Evolutionary conservation across 2,113 vertebrate species (phyloP), one percentile per base, ranked within the genome.

Genomic region (Myanophis thanlyinensis): DNA sequence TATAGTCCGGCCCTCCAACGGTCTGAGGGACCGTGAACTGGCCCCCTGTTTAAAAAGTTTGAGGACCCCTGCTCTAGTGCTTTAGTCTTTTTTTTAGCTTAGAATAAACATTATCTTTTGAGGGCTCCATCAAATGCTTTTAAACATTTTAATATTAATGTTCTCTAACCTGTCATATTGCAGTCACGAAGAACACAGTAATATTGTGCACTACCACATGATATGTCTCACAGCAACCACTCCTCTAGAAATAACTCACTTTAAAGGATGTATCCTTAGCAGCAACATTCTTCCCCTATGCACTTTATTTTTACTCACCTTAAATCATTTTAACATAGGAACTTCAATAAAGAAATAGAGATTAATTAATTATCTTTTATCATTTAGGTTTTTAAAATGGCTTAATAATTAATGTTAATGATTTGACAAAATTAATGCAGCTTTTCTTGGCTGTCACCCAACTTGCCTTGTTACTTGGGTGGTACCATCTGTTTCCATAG

Each of bases 81-180:
- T 85, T 54, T 53, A 44, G 47, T 25, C 30, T 35, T 46, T 48
- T 40, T 67, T 11, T 51, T 46, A 90, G 49, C 67, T 80, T 92
- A 67, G 23, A 54, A 54, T 48, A 49, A 53, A 30, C 27, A 22
- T 4, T 23, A 56, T 86, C 89, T 12, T 93, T 18, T 62, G 87
- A 20, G 88, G 6, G 92, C 51, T 20, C 85, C n/a, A 0, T 59
- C 44, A 89, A 85, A 91, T 44, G 51, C 92, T 93, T 54, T 5
- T 90, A 93, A 93, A 62, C 89, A 23, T 84, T 11, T 44, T 92
- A 93, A 73, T 85, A 54, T 0, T 87, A 89, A 96, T 91, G 86
- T 90, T 92, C 27, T 91, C 44, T 94, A 92, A 62, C 44, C 7
- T 84, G 73, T 80, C 35, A 80, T 80, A 20, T 56, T 22, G 44